A percentile compares a stretch with the other conserved stretches of the same genome.
These are phyloP conservation scores for Ceyx erithaca DNA, from an alignment of 2,797 vertebrate species.

Conservation along the genomic window DNA sequence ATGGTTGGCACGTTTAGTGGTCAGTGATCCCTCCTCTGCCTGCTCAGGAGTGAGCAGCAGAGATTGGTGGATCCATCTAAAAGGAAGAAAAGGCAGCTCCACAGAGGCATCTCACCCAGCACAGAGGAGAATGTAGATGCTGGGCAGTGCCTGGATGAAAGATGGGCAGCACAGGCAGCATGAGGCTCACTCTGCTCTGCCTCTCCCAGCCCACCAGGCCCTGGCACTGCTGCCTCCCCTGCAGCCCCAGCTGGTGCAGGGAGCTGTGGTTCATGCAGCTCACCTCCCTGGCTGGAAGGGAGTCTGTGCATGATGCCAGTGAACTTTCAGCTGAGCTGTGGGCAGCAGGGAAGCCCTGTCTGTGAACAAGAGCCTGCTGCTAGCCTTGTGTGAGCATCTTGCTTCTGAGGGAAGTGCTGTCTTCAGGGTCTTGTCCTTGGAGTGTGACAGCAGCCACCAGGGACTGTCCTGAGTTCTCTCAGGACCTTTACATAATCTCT, in stretches of 20 bases:
- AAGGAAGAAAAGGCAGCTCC: neutral
- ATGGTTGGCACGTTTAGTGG: neutral
- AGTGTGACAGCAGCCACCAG: neutral
- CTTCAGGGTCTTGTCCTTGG: neutral
- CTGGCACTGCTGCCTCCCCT: neutral
- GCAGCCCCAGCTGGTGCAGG: neutral
- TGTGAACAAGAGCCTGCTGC: neutral
- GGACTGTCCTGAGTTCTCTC: neutral
- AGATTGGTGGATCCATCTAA: neutral
- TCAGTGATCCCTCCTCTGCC: neutral
- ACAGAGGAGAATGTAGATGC: neutral
- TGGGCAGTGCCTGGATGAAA: neutral
- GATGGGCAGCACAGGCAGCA: neutral
- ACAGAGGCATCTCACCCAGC: neutral
- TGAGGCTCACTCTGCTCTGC: rapidly evolving
- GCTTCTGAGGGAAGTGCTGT: neutral
- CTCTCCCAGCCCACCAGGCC: neutral
- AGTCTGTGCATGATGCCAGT: neutral
- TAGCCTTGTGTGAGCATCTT: neutral
- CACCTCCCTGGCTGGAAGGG: neutral
- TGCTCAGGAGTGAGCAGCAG: neutral
- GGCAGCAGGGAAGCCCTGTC: neutral
- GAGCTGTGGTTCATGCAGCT: neutral
- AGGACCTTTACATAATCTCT: neutral
- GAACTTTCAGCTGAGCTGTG: neutral